phyloP scores from a whole-genome alignment of 1,140 invertebrate species.

The Fragariocoptes setiger region DNA sequence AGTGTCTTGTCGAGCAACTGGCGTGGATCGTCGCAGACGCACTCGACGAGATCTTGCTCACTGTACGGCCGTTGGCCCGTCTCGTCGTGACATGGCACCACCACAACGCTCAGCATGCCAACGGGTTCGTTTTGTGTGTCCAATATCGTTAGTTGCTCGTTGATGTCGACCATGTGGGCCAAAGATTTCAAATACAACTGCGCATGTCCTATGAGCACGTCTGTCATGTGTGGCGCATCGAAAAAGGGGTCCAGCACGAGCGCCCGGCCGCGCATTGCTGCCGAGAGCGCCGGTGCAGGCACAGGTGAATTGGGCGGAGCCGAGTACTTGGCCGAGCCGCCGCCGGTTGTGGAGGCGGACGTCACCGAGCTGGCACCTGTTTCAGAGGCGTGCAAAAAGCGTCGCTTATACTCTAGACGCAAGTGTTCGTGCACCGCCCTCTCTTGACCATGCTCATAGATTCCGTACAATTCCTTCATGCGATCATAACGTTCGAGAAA shows the following conservation, averaged over 20 bases:
- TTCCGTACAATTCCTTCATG: background rate
- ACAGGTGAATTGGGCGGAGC: background rate
- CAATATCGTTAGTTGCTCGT: conserved; percentile 23
- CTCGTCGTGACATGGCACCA: conserved; percentile 7
- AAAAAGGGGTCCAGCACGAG: conserved; percentile 28
- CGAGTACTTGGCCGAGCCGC: background rate
- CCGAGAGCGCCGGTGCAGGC: background rate
- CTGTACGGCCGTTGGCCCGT: background rate
- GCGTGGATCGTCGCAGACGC: background rate
- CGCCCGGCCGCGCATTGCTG: conserved; percentile 6
- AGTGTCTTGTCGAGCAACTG: background rate
- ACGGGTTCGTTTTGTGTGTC: conserved; percentile 23
- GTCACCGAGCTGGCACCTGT: too few relatives aligned
- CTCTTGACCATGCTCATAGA: too few relatives aligned
- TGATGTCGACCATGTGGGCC: conserved; percentile 23
- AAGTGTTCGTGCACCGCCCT: too few relatives aligned
- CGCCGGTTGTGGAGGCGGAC: background rate
- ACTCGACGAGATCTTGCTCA: background rate
- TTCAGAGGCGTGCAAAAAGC: too few relatives aligned
- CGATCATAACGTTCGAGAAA: background rate
- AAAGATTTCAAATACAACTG: conserved; percentile 25
- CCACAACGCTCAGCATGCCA: conserved; percentile 21
- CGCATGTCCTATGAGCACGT: conserved; percentile 25
- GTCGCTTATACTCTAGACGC: too few relatives aligned
- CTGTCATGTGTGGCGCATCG: conserved; percentile 22